Evolutionary conservation across 2,113 vertebrate species (phyloP), one percentile per base, ranked within the genome.

Genomic region (Rhinoptilus africanus): DNA sequence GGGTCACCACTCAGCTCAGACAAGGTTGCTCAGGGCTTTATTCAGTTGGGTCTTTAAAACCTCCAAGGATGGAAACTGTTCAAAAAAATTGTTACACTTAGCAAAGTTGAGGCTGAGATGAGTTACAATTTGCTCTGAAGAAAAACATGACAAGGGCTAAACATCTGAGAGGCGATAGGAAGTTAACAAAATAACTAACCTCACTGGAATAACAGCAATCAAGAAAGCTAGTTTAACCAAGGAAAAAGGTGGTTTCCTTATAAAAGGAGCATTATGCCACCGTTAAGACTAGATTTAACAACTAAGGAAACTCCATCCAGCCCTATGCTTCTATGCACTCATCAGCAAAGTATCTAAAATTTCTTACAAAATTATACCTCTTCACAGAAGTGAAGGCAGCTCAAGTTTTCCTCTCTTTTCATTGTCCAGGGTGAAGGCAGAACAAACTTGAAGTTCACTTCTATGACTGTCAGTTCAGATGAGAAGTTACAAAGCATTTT

Each of bases 131-230:
- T 73, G 28, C 34, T 60, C 35, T 80, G 15, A 32, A 86, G 35
- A 86, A 85, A 69, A 13, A 83, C 5, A 19, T 4, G 20, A 24
- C 18, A 48, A 45, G 32, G 3, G 26, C 21, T 54, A 56, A 83
- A 54, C 37, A 43, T 8, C 24, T n/a, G 9, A 28, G 8, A 20
- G 14, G 20, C 89, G 67, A 73, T 3, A 79, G 13, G 27, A 82
- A 35, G 19, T 28, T 82, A 85, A 53, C 19, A 72, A 88, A 93
- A 39, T 63, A 89, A 74, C n/a, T 43, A 74, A 60, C 2, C 9
- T 69, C 50, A 48, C 5, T 23, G 20, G 14, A 81, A 26, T 6
- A 67, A 47, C 0, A 60, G 18, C 20, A 82, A 68, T 0, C 1
- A 75, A 60, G 39, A 75, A 91, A 67, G 9, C 28, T 62, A 43